These are phyloP conservation scores for Drosophila multiciliata DNA, from an alignment of 2,888 invertebrate genomes.

Conservation along the genomic window DNA sequence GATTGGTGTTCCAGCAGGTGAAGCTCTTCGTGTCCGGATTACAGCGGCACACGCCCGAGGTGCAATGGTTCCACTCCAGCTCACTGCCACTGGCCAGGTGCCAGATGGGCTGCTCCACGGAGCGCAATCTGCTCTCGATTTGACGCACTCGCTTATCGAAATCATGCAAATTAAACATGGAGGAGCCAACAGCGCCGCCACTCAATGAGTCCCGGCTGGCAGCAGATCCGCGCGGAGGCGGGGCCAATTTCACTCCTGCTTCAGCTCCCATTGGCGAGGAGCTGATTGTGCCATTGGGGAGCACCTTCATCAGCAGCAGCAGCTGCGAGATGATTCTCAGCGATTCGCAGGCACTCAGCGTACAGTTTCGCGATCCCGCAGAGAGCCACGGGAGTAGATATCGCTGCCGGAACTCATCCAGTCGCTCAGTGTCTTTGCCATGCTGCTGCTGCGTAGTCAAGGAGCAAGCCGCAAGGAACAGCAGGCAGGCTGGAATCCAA, in stretches of 20 bases:
- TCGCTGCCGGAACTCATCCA: constrained; percentile 77
- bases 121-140: constrained; percentile 87
- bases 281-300: constrained; percentile 40
- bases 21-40: constrained; percentile 88
- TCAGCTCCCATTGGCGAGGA: constrained; percentile 3
- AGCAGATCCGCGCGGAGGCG: not conserved
- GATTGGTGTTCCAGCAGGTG: constrained; percentile 88
- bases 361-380: constrained; percentile 80
- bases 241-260: not conserved
- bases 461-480: constrained; percentile 9
- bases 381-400: constrained; percentile 72
- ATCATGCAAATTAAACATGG: constrained; percentile 66
- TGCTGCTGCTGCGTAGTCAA: constrained; percentile 7
- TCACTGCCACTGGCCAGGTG: constrained; percentile 85
- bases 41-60: constrained; percentile 88
- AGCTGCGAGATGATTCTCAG: constrained; percentile 83
- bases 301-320: constrained; percentile 70
- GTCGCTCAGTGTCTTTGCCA: constrained; percentile 44
- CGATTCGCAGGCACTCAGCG: constrained; percentile 85
- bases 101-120: constrained; percentile 90
- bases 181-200: constrained; percentile 27
- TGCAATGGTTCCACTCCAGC: constrained; percentile 87
- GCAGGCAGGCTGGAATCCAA: constrained; percentile 11
- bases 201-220: constrained; percentile 10
- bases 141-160: constrained; percentile 83